These are phyloP conservation scores for Eutolmus rufibarbis DNA, from an alignment of 2,888 invertebrate genomes.

Conservation along the genomic window DNA sequence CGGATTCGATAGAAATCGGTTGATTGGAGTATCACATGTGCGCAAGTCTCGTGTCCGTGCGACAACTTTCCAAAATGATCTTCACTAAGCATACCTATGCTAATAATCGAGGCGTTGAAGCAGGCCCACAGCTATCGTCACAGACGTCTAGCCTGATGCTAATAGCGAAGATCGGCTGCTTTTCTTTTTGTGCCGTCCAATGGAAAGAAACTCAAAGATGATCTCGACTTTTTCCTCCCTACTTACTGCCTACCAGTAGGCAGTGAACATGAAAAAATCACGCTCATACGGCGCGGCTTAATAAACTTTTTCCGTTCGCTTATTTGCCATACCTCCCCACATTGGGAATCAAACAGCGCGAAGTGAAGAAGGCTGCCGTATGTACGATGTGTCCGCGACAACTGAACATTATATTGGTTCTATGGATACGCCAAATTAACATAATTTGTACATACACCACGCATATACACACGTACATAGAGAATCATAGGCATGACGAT, in stretches of 20 bases:
- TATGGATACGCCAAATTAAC: conserved; percentile 32
- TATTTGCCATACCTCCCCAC: background rate
- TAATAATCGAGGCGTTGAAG: background rate
- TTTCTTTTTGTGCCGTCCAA: conserved; percentile 31
- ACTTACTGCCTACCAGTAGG: background rate
- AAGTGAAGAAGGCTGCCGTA: conserved; percentile 21
- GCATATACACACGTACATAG: conserved; percentile 16
- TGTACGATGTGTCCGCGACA: conserved; percentile 29
- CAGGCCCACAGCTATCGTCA: background rate
- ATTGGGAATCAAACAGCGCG: conserved; percentile 15
- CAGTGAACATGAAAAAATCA: conserved; percentile 22
- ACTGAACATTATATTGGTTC: background rate
- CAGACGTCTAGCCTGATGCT: background rate
- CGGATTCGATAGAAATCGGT: conserved; percentile 1
- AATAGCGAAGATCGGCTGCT: conserved; percentile 2
- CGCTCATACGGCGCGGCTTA: background rate
- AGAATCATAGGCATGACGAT: conserved; percentile 35
- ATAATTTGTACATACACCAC: conserved; percentile 31
- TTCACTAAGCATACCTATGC: conserved; percentile 8
- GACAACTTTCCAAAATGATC: conserved; percentile 14
- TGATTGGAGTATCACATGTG: background rate
- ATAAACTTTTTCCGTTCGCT: conserved; percentile 12
- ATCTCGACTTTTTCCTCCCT: conserved; percentile 14
- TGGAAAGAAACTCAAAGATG: conserved; percentile 31
- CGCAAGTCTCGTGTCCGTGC: background rate